phyloP scores from a whole-genome alignment of 2,888 invertebrate species.

The Polyploca ridens region DNA sequence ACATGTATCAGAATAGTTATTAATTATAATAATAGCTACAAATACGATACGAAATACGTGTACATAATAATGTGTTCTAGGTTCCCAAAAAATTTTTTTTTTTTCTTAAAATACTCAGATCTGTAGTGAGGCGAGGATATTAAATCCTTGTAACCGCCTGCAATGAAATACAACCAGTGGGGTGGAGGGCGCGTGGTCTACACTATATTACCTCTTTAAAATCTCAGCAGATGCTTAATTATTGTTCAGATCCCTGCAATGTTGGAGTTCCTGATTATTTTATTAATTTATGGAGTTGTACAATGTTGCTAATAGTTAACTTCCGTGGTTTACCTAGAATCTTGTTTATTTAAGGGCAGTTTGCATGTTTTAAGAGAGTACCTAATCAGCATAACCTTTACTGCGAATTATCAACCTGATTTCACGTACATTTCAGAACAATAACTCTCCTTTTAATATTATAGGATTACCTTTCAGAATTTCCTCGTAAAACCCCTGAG shows the following conservation, averaged over 20 bases:
- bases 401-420: too few relatives aligned
- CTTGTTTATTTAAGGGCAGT: neutral
- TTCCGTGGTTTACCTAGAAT: neutral
- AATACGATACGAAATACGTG: too few relatives aligned
- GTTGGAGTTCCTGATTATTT: conserved; percentile 17
- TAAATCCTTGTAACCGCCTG: conserved; percentile 33
- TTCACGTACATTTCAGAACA: too few relatives aligned
- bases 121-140: conserved; percentile 21
- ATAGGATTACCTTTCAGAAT: neutral
- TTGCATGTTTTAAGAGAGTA: too few relatives aligned
- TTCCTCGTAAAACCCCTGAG: neutral
- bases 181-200: conserved; percentile 26
- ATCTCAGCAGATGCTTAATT: conserved; percentile 38
- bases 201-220: conserved; percentile 29
- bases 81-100: too few relatives aligned
- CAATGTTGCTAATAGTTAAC: neutral
- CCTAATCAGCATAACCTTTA: too few relatives aligned
- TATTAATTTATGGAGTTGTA: conserved; percentile 13
- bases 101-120: neutral
- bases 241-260: conserved; percentile 30
- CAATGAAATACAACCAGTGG: conserved; percentile 27
- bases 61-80: too few relatives aligned
- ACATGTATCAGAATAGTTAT: too few relatives aligned
- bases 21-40: too few relatives aligned
- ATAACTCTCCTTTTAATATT: too few relatives aligned